Base-by-base conservation (phyloP, 2,888 invertebrate species). In the Lingula anatina region DNA sequence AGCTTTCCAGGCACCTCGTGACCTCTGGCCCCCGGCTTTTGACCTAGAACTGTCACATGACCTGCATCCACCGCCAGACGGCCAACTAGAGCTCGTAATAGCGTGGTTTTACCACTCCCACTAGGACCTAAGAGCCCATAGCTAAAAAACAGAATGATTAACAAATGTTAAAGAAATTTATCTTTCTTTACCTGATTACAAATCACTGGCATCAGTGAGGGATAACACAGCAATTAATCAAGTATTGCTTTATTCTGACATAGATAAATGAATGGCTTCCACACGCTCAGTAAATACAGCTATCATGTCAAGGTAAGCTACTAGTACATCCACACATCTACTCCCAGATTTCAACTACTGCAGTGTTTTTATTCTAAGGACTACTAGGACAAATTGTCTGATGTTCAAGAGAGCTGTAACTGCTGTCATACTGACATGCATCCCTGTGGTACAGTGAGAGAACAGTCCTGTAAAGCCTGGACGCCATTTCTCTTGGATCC, bases 51-150 rank as follows among this genome's bases (percentile, higher is more conserved):
- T 81, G 86, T 87, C 61, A 94, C 88, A 73, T 89, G 88, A 3
- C 95, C 95, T 2, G 85, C 84, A 78, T 93, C 89, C 46, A 93
- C 80, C 64, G 87, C 83, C 66, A 91, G 83, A 47, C 92, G 82
- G 3, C 95, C 94, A 23, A 95, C 90, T 67, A 94, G 89, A 78
- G 92, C 92, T 42, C 91, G 89, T 3, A 95, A 83, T 15, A 95
- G 80, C 0, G 95, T 95, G 2, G 95, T 95, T 61, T 95, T 95
- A n/a, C 73, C 73, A 75, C 95, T 95, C 28, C 95, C 95, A 53
- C 93, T 93, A 5, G 95, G 93, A 24, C 95, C 95, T 25, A 95
- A 81, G 9, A 95, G 83, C 51, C 94, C 94, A 76, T 95, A 95
- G 78, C 94, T 95, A 47, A 15, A 49, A 54, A 15, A 20, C 5